These are phyloP conservation scores for Aspidiotus rigidus DNA, from an alignment of 2,888 invertebrate genomes.

Conservation along the genomic window DNA sequence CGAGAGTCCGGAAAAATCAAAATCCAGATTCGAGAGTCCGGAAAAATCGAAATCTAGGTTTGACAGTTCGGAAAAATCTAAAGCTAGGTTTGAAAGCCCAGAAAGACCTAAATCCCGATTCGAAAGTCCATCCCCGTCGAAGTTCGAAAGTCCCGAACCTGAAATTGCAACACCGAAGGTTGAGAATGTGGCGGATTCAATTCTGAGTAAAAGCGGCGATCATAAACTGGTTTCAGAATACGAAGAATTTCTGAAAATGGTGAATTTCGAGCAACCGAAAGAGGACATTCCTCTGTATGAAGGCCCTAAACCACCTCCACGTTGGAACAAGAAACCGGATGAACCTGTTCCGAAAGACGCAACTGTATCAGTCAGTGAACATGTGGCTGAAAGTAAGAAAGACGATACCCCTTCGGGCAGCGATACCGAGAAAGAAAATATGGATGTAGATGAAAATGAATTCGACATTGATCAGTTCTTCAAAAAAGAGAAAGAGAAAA, in stretches of 20 bases:
- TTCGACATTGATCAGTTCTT: constrained; percentile 24
- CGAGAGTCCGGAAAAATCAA: no score
- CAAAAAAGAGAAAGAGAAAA: constrained; percentile 29
- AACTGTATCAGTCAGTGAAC: background rate
- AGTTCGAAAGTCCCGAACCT: background rate
- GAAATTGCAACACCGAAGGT: background rate
- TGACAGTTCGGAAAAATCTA: no score
- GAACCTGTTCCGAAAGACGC: background rate
- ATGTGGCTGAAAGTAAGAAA: background rate
- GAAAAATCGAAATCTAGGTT: no score
- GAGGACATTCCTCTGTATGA: constrained; percentile 6
- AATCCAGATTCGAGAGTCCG: background rate
- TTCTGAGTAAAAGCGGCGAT: constrained; percentile 6
- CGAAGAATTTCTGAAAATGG: constrained; percentile 36
- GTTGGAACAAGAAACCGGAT: background rate
- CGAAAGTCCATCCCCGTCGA: background rate
- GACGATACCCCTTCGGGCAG: background rate
- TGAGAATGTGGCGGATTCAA: background rate
- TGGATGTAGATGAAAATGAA: constrained; percentile 9
- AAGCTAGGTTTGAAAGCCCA: background rate
- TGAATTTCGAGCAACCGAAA: constrained; percentile 11
- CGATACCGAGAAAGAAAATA: constrained; percentile 7
- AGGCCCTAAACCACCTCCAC: constrained; percentile 11
- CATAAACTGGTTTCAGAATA: constrained; percentile 33
- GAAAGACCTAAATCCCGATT: no score